Base-by-base conservation (phyloP, 2,113 vertebrate genomes). In the Notiomystis cincta region DNA sequence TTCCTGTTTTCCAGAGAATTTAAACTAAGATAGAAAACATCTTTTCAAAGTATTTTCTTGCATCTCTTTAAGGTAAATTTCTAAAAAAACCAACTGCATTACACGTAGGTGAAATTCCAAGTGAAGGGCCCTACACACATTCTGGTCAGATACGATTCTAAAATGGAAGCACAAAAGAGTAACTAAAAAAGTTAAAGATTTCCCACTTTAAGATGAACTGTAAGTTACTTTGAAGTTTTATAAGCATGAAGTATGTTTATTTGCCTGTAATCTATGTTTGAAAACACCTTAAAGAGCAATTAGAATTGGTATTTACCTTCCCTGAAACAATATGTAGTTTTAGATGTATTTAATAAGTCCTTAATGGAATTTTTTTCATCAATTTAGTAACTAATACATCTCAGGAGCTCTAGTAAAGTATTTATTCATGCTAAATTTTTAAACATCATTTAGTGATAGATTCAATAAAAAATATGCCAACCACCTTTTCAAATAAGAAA, bases 351-450 rank as follows among this genome's bases (percentile, higher is more conserved):
- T 83, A 90, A 44, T 82, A 95, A 73, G 51, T 67, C 35, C 6
- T 86, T 92, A 58, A 56, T 51, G 47, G 75, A 82, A 28, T 48
- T 76, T 66, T 82, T 90, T 94, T 87, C 71, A 95, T 84, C 48
- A 92, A 35, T 86, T 91, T 85, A 94, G 69, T 78, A 77, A 67
- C 53, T 90, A 76, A 82, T 89, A 73, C 51, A 44, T 67, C 56
- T 89, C n/a, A 42, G 47, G 44, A 93, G 51, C 33, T 89, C 45
- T 71, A 45, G n/a, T 95, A 70, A 97, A 97, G 95, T 87, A 95
- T 93, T 94, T 80, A 96, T 91, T 42, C 53, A 45, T 66, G 24
- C 4, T 97, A 91, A 93, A 94, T 96, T 95, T 97, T 95, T 91
- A 96, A 95, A 82, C 25, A 77, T 61, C 40, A 71, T 95, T 96